Percentiles rank a stretch among this genome's conserved stretches.
Conservation (phyloP, 2,888 invertebrate species). For the Aphodius granarius region DNA sequence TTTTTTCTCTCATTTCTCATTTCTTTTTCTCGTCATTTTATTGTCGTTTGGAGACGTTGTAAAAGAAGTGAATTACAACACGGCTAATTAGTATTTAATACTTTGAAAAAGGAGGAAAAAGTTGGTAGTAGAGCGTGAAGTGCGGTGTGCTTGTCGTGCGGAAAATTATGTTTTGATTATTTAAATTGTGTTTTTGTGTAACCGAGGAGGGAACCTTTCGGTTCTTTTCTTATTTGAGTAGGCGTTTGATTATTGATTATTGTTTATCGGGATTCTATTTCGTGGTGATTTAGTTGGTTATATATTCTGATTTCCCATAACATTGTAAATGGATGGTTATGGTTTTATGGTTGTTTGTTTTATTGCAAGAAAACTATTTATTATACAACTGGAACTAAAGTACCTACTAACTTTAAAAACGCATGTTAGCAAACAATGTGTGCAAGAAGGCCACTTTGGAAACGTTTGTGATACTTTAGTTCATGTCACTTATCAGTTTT, state of each 20-base stretch:
- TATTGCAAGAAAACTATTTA: neutral
- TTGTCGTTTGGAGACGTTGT: neutral
- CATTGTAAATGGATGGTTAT: too few relatives aligned
- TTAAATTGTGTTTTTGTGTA: neutral
- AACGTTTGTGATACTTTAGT: too few relatives aligned
- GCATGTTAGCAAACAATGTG: too few relatives aligned
- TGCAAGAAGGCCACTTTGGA: too few relatives aligned
- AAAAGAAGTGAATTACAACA: neutral
- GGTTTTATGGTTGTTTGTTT: neutral
- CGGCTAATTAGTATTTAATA: neutral
- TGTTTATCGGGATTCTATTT: neutral
- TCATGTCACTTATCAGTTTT: too few relatives aligned
- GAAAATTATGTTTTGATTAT: neutral
- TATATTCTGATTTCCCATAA: neutral
- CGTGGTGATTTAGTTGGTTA: neutral
- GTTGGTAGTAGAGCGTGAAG: neutral
- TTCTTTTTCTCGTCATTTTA: neutral
- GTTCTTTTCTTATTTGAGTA: neutral
- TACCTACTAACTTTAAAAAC: too few relatives aligned
- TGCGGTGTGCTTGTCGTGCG: neutral
- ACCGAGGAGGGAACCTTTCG: neutral
- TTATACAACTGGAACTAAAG: too few relatives aligned
- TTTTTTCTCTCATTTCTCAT: slow-evolving; percentile 1
- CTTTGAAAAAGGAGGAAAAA: neutral
- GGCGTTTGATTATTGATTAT: neutral